Evolutionary conservation across 2,888 invertebrate genomes (phyloP), one percentile per base, ranked within the genome.

Genomic region (Athalia cordata): DNA sequence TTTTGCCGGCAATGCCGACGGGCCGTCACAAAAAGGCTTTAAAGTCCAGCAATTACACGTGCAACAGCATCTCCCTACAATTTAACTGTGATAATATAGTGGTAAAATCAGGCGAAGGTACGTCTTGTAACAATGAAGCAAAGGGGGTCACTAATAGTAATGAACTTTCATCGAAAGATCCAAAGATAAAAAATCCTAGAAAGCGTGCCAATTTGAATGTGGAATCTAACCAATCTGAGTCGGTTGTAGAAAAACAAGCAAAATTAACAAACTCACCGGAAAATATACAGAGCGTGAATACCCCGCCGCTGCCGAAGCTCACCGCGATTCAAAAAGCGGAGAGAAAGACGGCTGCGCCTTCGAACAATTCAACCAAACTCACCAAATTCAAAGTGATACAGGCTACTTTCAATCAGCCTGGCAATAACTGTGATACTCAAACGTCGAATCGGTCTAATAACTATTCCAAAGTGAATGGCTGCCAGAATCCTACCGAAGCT

Each of bases 11-110:
- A 77, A 65, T 81, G 77, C 79, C 84, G 49, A 78, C 82, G 47
- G 81, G 80, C 77, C 86, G 87, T 65, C 87, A 88, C 77, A 87
- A 83, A 78, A 88, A 86, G 83, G 79, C 83, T 81, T 79, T 83
- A 67, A 87, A 86, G 83, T 81, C 81, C 57, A 75, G 78, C 77
- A 78, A 77, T 81, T 79, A 81, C 77, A 81, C 82, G 77, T 86
- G 83, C 82, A 85, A 82, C 72, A 81, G 75, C 64, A 80, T 85
- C 79, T 87, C 88, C 81, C 86, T 86, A 81, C 88, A 88, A 86
- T 85, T 86, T 81, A 88, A 89, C 89, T 90, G 89, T 89, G 89
- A 89, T 89, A 89, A 87, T 84, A 81, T 85, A 86, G 83, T 85
- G 84, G 84, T 86, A 85, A 84, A 86, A 84, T 84, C 85, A 82